Percentiles rank a stretch among this genome's conserved stretches.
Evolutionary conservation across 2,113 vertebrate species (phyloP).

Genomic region (Hepsetus odoe): DNA sequence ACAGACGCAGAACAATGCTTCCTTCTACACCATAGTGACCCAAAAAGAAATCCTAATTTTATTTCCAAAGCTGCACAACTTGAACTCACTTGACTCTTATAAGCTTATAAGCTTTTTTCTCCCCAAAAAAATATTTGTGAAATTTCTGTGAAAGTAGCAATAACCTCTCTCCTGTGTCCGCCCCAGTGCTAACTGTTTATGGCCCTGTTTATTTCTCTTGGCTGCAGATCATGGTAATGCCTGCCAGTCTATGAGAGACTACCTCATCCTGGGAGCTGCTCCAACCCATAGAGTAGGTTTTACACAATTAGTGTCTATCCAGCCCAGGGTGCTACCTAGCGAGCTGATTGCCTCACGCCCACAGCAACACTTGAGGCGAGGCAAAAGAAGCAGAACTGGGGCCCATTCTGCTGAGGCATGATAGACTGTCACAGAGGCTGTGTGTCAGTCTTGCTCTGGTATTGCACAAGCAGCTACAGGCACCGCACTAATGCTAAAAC

Average conservation of each 20-base stretch:
- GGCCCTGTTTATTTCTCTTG: constrained; percentile 64
- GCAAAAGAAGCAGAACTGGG: background rate
- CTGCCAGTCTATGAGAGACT: constrained; percentile 52
- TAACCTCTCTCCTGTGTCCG: constrained; percentile 48
- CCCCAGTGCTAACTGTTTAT: constrained; percentile 57
- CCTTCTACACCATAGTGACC: background rate
- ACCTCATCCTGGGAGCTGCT: constrained; percentile 51
- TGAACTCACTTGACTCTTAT: background rate
- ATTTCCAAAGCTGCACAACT: background rate
- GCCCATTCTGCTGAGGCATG: background rate
- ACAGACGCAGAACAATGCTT: background rate
- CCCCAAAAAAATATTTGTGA: background rate
- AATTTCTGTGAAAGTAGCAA: constrained; percentile 48
- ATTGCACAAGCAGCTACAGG: background rate
- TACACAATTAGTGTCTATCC: constrained; percentile 25
- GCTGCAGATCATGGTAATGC: constrained; percentile 33
- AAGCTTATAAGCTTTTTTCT: constrained; percentile 17
- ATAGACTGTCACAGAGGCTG: constrained; percentile 5
- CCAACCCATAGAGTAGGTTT: constrained; percentile 38
- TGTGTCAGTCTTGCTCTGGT: background rate
- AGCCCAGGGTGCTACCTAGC: background rate
- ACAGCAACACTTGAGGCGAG: background rate
- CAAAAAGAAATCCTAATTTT: background rate
- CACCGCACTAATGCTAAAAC: background rate
- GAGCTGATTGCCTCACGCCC: background rate